Conservation (phyloP, 2,113 vertebrate species). For the Chascanopsetta lugubris region DNA sequence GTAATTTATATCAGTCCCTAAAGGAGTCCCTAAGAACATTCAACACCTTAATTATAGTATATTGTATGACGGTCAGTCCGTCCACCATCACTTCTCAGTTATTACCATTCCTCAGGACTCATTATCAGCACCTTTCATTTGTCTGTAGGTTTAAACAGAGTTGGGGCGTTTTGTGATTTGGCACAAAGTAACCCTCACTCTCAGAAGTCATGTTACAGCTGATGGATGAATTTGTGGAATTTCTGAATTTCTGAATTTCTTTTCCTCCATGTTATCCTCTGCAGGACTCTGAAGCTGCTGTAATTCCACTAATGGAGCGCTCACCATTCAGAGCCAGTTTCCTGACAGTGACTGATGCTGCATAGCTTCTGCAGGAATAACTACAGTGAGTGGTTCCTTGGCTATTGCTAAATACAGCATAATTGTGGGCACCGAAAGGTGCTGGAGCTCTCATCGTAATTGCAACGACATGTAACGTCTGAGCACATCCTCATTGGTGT, state of each 20-base stretch:
- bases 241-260: conserved; percentile 53
- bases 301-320: conserved; percentile 77
- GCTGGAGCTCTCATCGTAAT: conserved; percentile 20
- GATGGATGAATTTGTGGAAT: conserved; percentile 46
- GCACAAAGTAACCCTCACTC: conserved; percentile 15
- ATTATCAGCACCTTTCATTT: conserved; percentile 8
- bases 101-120: conserved; percentile 6
- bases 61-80: not conserved
- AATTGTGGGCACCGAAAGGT: conserved; percentile 18
- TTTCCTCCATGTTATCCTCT: conserved; percentile 24
- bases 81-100: conserved; percentile 12
- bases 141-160: not conserved
- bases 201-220: conserved; percentile 24
- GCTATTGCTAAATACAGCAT: conserved; percentile 45
- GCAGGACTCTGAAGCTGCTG: conserved; percentile 53
- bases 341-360: conserved; percentile 66
- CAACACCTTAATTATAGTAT: too few relatives aligned
- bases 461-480: conserved; percentile 21
- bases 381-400: conserved; percentile 25
- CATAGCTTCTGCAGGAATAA: conserved; percentile 49
- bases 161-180: not conserved
- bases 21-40: too few relatives aligned
- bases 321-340: conserved; percentile 59
- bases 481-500: conserved; percentile 18
- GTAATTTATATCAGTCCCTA: too few relatives aligned